A percentile compares a stretch with the other conserved stretches of the same genome.
These are phyloP conservation scores for Nothobranchius furzeri DNA, from an alignment of 2,113 vertebrate genomes.

Conservation along the genomic window DNA sequence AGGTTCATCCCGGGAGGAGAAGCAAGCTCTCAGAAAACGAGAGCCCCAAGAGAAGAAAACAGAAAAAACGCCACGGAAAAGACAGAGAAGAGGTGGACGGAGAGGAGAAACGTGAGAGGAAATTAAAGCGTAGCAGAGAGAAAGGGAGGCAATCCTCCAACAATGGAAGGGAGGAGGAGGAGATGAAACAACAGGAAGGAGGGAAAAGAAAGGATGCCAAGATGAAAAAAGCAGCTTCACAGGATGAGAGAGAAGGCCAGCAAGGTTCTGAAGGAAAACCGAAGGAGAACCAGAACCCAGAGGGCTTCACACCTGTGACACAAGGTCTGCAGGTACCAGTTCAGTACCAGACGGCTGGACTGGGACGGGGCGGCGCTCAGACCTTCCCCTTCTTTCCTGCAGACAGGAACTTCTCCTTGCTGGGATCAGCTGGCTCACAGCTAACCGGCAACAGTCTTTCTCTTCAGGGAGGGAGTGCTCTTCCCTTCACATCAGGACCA, in stretches of 20 bases:
- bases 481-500: conserved; percentile 6
- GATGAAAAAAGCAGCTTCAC: conserved; percentile 14
- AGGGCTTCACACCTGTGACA: not conserved
- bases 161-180: not conserved
- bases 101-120: conserved; percentile 21
- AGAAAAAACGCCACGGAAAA: conserved; percentile 32
- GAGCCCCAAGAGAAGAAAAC: conserved; percentile 47
- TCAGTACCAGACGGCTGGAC: conserved; percentile 31
- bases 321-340: conserved; percentile 5
- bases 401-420: conserved; percentile 35
- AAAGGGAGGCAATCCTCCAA: conserved; percentile 32
- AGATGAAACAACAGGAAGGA: not conserved
- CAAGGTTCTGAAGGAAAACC: conserved; percentile 5
- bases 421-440: conserved; percentile 25
- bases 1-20: conserved; percentile 76
- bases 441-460: conserved; percentile 37
- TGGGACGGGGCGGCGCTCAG: conserved; percentile 10
- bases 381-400: conserved; percentile 13
- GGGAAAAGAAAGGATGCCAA: conserved; percentile 8
- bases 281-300: not conserved
- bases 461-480: conserved; percentile 35
- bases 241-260: not conserved
- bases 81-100: conserved; percentile 7
- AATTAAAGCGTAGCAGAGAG: not conserved
- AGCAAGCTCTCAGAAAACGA: conserved; percentile 28